phyloP scores from a whole-genome alignment of 2,888 invertebrate species.

The Drosophila greeni region DNA sequence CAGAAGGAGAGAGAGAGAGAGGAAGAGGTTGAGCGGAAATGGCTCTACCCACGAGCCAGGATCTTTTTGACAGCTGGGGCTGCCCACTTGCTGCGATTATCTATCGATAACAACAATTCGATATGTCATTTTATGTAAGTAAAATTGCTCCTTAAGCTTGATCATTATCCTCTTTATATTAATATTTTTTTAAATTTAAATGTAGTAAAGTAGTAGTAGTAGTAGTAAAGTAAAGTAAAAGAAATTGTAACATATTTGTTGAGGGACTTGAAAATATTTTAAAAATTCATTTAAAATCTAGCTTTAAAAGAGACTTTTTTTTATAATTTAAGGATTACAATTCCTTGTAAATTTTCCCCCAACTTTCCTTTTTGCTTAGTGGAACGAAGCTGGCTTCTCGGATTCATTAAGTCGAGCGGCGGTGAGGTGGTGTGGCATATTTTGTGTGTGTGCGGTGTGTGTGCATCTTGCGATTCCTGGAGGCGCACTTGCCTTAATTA shows the following conservation, averaged over 20 bases:
- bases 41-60: not conserved
- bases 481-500: conserved; percentile 63
- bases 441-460: conserved; percentile 18
- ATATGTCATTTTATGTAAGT: no score
- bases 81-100: not conserved
- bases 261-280: no score
- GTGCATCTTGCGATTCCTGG: conserved; percentile 46
- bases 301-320: no score
- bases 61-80: not conserved
- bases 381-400: conserved; percentile 39
- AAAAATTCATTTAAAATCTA: no score
- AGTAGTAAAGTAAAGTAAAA: no score
- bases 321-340: not conserved
- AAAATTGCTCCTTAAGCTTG: no score
- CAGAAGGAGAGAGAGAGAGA: not conserved
- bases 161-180: no score
- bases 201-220: no score
- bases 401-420: conserved; percentile 69
- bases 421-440: not conserved
- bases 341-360: not conserved
- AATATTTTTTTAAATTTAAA: no score
- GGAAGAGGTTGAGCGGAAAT: not conserved
- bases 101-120: not conserved
- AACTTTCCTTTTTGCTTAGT: conserved; percentile 10
- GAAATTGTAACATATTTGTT: no score